These are phyloP conservation scores for Macrotus californicus DNA, from an alignment of 2,113 vertebrate genomes.

Conservation along the genomic window DNA sequence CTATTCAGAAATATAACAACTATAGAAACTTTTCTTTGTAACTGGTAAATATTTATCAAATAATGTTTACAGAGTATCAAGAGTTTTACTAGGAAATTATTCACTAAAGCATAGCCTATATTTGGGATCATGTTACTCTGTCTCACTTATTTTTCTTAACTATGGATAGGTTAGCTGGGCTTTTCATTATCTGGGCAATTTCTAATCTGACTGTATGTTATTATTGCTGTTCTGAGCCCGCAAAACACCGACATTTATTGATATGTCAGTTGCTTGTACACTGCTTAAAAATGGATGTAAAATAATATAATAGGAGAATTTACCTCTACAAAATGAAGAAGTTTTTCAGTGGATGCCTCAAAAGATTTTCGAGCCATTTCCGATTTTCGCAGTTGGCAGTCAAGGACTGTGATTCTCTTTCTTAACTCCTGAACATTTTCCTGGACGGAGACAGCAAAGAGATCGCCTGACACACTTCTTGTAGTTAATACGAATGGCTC, in stretches of 20 bases:
- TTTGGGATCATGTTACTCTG: background rate
- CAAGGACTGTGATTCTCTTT: slow-evolving; percentile 88
- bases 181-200: background rate
- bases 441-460: slow-evolving; percentile 70
- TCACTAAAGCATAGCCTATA: background rate
- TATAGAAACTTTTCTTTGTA: background rate
- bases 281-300: background rate
- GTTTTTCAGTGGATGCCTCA: slow-evolving; percentile 88
- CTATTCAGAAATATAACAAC: background rate
- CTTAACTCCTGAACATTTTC: slow-evolving; percentile 88
- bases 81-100: slow-evolving; percentile 19
- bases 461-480: background rate
- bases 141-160: background rate
- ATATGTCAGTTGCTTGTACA: background rate
- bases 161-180: background rate
- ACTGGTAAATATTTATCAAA: background rate
- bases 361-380: slow-evolving; percentile 87
- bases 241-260: background rate
- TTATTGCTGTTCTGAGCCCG: background rate
- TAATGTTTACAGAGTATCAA: background rate
- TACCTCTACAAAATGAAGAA: slow-evolving; percentile 95
- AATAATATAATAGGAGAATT: slow-evolving; percentile 10
- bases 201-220: background rate
- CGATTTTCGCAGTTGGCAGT: slow-evolving; percentile 92
- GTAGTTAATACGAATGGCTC: background rate